These are phyloP conservation scores for Platycheirus rosarum DNA, from an alignment of 2,888 invertebrate genomes.

Conservation along the genomic window DNA sequence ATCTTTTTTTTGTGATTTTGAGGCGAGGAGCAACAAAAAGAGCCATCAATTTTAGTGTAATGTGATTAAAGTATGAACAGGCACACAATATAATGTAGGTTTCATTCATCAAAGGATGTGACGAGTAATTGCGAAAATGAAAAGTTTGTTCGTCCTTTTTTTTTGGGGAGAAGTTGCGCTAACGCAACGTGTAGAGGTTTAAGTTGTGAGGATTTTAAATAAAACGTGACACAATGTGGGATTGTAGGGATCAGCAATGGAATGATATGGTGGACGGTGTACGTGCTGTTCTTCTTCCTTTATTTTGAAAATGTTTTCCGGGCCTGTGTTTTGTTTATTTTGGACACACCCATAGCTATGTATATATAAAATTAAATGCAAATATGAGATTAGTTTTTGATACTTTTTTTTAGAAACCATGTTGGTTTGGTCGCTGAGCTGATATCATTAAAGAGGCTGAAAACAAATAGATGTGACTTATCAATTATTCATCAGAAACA, in stretches of 20 bases:
- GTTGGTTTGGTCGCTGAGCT: neutral
- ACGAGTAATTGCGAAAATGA: constrained; percentile 43
- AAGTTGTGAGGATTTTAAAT: constrained; percentile 32
- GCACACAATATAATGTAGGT: constrained; percentile 36
- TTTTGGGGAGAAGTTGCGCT: neutral
- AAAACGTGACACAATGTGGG: constrained; percentile 40
- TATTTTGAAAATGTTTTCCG: constrained; percentile 17
- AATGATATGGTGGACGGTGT: neutral
- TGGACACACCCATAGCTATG: neutral
- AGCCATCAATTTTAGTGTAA: constrained; percentile 50
- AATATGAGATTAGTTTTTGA: neutral
- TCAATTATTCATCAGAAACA: neutral
- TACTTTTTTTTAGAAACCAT: neutral
- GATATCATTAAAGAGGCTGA: neutral
- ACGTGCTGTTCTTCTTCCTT: constrained; percentile 10
- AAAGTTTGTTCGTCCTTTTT: constrained; percentile 16
- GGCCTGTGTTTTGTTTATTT: constrained; percentile 26
- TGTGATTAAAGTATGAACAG: constrained; percentile 28
- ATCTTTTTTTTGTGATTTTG: constrained; percentile 35
- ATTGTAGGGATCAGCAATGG: constrained; percentile 24
- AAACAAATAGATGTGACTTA: constrained; percentile 23
- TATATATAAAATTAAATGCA: neutral
- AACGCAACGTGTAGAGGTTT: constrained; percentile 8
- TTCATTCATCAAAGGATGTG: constrained; percentile 65
- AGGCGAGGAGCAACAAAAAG: neutral